Percentiles rank a stretch among this genome's conserved stretches.
Conservation (phyloP, 1,140 invertebrate species). For the Pissodes strobi region DNA sequence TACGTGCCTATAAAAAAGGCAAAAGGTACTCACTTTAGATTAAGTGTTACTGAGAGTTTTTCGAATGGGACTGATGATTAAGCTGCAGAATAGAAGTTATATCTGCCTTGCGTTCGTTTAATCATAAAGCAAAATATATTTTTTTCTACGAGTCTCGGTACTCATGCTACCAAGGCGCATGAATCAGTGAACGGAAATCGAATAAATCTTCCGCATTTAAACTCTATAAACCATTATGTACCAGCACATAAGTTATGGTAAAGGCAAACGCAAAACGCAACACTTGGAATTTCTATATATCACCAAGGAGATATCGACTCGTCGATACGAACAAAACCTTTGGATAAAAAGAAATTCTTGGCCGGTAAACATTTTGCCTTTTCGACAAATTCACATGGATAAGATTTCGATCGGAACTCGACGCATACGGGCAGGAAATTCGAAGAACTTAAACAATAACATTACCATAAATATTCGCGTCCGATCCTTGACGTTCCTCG, state of each 20-base stretch:
- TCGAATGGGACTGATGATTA: too few relatives aligned
- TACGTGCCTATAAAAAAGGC: too few relatives aligned
- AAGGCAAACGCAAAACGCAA: constrained; percentile 20
- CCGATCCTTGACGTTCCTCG: constrained; percentile 10
- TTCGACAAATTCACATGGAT: constrained; percentile 22
- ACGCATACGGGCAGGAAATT: not conserved
- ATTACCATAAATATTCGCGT: constrained; percentile 31
- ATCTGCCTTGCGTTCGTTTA: too few relatives aligned
- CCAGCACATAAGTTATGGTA: constrained; percentile 13
- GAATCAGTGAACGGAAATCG: constrained; percentile 4
- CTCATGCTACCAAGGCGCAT: not conserved
- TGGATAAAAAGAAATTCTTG: not conserved
- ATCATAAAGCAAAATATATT: too few relatives aligned
- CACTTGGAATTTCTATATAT: constrained; percentile 19
- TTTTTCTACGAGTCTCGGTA: not conserved
- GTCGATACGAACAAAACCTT: constrained; percentile 3
- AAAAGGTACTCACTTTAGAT: too few relatives aligned
- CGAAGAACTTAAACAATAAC: constrained; percentile 24
- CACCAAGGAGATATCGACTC: constrained; percentile 14
- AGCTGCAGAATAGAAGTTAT: too few relatives aligned
- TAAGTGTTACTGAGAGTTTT: too few relatives aligned
- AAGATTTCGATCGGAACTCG: constrained; percentile 15
- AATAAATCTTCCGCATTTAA: constrained; percentile 13
- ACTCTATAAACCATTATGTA: constrained; percentile 17
- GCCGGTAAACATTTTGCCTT: constrained; percentile 9